Conservation (phyloP, 2,113 vertebrate species). For the Ardeotis arabs region DNA sequence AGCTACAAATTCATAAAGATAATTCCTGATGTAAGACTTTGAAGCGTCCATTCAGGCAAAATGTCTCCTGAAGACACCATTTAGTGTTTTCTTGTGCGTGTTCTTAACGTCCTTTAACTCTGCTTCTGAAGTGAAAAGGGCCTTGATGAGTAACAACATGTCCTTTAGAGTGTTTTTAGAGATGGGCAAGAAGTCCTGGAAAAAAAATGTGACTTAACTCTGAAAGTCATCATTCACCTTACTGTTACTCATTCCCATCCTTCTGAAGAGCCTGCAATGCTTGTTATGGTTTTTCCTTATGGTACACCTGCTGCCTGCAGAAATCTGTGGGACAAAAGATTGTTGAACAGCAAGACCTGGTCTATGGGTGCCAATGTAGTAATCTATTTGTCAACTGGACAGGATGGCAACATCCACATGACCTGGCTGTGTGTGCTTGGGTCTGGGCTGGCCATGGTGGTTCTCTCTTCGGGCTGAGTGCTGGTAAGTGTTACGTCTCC, state of each 20-base stretch:
- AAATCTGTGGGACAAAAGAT: background rate
- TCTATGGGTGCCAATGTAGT: background rate
- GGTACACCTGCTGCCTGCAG: background rate
- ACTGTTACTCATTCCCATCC: background rate
- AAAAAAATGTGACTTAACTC: background rate
- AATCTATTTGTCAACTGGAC: background rate
- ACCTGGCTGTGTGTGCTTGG: constrained; percentile 33
- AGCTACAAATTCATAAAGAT: background rate
- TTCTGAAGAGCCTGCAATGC: background rate
- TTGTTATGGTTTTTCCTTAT: background rate
- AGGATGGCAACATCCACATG: constrained; percentile 46
- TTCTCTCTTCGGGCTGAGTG: constrained; percentile 8
- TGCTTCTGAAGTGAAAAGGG: background rate
- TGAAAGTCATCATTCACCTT: background rate
- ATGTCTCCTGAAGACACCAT: background rate
- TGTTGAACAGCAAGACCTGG: background rate
- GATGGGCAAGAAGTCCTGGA: background rate
- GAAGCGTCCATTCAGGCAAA: background rate
- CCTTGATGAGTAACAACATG: background rate
- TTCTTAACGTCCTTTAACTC: background rate
- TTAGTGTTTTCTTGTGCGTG: background rate
- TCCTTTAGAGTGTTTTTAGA: background rate
- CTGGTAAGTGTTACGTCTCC: background rate
- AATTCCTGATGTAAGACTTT: background rate
- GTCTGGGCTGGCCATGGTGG: constrained; percentile 41